These are phyloP conservation scores for Machaerirhynchus nigripectus DNA, from an alignment of 2,113 vertebrate species.

Conservation along the genomic window DNA sequence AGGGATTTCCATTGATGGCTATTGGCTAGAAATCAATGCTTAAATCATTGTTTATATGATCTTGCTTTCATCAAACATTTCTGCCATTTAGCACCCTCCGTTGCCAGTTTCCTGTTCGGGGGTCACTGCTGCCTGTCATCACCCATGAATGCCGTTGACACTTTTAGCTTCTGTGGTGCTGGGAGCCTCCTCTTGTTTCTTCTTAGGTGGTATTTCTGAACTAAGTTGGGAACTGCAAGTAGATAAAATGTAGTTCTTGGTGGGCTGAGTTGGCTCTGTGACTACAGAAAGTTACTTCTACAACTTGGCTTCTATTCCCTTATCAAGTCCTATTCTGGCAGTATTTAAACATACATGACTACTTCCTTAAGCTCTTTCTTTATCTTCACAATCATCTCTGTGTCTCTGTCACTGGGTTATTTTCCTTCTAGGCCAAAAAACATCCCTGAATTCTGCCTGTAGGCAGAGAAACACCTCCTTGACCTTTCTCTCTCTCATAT, in stretches of 20 bases:
- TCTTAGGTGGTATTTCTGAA: neutral
- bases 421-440: conserved; percentile 7
- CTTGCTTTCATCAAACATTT: conserved; percentile 2
- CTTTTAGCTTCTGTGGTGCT: neutral
- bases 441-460: neutral
- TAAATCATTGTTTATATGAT: conserved; percentile 3
- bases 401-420: neutral
- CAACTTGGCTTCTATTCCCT: neutral
- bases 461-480: neutral
- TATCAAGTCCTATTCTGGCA: neutral
- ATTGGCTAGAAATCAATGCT: conserved; percentile 13
- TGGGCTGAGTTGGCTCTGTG: neutral
- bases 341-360: neutral
- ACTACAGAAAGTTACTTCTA: neutral
- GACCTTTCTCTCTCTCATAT: neutral
- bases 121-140: neutral
- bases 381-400: neutral
- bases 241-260: neutral
- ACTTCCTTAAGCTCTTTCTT: neutral
- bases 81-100: neutral
- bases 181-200: neutral
- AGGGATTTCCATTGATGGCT: neutral
- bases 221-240: neutral
- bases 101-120: neutral
- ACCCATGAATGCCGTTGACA: neutral